phyloP scores from a whole-genome alignment of 1,140 invertebrate species.

The Venturia canescens region DNA sequence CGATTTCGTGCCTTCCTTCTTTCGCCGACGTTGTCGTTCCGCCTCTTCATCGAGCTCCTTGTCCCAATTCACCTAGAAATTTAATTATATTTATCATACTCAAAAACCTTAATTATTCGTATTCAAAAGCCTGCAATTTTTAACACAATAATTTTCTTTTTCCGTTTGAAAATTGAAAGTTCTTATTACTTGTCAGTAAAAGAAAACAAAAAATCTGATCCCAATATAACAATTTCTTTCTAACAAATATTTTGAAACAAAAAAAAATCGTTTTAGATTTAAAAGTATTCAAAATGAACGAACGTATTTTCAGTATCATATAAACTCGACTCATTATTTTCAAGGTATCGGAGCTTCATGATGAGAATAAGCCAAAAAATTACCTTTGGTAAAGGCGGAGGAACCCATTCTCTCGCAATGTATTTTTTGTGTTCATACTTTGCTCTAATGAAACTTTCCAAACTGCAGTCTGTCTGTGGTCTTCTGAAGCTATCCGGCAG shows the following conservation, averaged over 20 bases:
- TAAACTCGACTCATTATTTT: too few relatives aligned
- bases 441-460: constrained; percentile 96
- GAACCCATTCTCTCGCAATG: constrained; percentile 97
- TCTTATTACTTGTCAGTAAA: neutral
- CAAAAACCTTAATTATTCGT: neutral
- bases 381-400: constrained; percentile 89
- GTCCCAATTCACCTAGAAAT: constrained; percentile 81
- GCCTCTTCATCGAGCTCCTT: constrained; percentile 93
- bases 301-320: too few relatives aligned
- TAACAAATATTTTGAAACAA: too few relatives aligned
- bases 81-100: constrained; percentile 20
- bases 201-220: neutral
- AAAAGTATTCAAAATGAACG: too few relatives aligned
- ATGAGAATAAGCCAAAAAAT: constrained; percentile 56
- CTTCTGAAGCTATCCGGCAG: constrained; percentile 95
- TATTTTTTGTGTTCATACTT: constrained; percentile 99
- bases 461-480: constrained; percentile 94
- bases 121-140: too few relatives aligned
- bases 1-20: constrained; percentile 79
- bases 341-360: too few relatives aligned
- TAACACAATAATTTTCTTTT: too few relatives aligned
- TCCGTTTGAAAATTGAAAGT: too few relatives aligned
- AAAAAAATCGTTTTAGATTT: too few relatives aligned
- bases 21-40: constrained; percentile 87
- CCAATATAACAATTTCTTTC: too few relatives aligned